These are phyloP conservation scores for Mythimna ferrago DNA, from an alignment of 2,888 invertebrate genomes.

Conservation along the genomic window DNA sequence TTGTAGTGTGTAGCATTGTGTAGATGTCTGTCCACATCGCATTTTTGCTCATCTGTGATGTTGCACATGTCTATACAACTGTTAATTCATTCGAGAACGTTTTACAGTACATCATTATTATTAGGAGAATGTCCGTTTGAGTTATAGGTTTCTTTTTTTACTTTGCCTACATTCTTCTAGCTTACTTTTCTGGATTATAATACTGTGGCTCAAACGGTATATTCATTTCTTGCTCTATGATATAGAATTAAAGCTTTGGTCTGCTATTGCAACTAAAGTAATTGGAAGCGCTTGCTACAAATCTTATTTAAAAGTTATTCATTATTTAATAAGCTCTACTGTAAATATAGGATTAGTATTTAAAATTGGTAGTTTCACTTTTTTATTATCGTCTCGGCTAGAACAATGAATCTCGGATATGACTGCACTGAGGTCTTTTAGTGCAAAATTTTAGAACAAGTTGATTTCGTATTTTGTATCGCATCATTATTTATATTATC, in stretches of 20 bases:
- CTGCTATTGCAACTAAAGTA: slow-evolving; percentile 74
- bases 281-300: slow-evolving; percentile 80
- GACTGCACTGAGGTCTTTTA: slow-evolving; percentile 69
- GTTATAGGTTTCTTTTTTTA: slow-evolving; percentile 50
- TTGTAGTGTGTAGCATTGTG: slow-evolving; percentile 75
- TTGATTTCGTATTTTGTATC: slow-evolving; percentile 66
- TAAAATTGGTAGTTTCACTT: slow-evolving; percentile 87
- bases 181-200: slow-evolving; percentile 28
- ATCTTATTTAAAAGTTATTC: slow-evolving; percentile 80
- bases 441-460: slow-evolving; percentile 56
- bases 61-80: slow-evolving; percentile 89
- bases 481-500: slow-evolving; percentile 73
- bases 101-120: slow-evolving; percentile 44
- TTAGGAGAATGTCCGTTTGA: slow-evolving; percentile 54
- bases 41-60: slow-evolving; percentile 76
- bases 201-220: slow-evolving; percentile 49
- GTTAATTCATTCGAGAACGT: slow-evolving; percentile 67
- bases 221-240: slow-evolving; percentile 61
- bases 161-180: slow-evolving; percentile 39
- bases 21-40: slow-evolving; percentile 90
- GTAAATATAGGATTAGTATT: slow-evolving; percentile 89
- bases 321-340: slow-evolving; percentile 82
- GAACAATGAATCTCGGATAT: slow-evolving; percentile 71
- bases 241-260: slow-evolving; percentile 71
- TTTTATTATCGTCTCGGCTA: slow-evolving; percentile 74